Evolutionary conservation across 2,888 invertebrate species (phyloP), one percentile per base, ranked within the genome.

Genomic region (Sinelater perroti): DNA sequence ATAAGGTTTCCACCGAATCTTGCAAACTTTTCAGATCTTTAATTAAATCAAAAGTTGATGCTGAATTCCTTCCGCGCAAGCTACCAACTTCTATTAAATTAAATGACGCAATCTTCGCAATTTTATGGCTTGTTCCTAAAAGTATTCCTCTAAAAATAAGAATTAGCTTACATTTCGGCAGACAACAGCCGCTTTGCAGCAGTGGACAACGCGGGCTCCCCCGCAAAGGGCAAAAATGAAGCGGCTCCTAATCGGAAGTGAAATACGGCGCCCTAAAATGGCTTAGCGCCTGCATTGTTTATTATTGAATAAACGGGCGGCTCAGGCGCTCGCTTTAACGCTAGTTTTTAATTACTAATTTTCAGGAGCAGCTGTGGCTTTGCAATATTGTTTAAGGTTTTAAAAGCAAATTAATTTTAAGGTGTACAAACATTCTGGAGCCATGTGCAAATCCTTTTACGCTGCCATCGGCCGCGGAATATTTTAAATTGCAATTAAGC

Each of bases 21-120:
- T 59, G 50, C 52, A 64, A 69, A 70, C 67, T 69, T 69, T 67
- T 63, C 67, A 68, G 67, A 66, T 67, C 68, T 67, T 68, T 68
- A 71, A 71, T 71, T 70, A 68, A 70, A 71, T 70, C 67, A 70
- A 66, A 70, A 69, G 68, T 68, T 66, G 65, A 63, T 64, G 56
- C 42, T 60, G 64, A 66, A 65, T 67, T 68, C 68, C 63, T 57
- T 65, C 60, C 61, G 52, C 58, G 26, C 51, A 60, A 57, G 54
- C 55, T 64, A 60, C 61, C 61, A 70, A 68, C 64, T 70, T 70
- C 57, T 57, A 65, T 64, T 64, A 67, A 70, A 70, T 69, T 67
- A 65, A 62, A 69, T 66, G 65, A 64, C 60, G 60, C 60, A 63
- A 50, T 61, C 60, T 53, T 61, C 52, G 50, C 51, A 52, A 61